Conservation (phyloP, 2,888 invertebrate genomes). For the Subacronicta megacephala region DNA sequence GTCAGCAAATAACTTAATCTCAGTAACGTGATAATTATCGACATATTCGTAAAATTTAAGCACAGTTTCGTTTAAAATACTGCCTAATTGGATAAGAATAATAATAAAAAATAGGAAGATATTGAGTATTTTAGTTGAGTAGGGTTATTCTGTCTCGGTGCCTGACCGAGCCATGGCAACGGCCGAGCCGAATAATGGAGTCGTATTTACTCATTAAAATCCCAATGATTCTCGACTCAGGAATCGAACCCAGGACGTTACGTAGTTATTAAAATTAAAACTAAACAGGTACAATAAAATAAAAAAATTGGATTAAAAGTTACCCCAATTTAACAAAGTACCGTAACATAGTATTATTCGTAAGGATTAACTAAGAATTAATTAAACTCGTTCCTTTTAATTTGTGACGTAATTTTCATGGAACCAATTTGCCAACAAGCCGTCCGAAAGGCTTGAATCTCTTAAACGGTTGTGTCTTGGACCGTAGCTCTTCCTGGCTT, state of each 20-base stretch:
- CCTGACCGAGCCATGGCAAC: too few species aligned
- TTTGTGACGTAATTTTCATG: conserved; percentile 78
- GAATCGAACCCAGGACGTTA: too few species aligned
- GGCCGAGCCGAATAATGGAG: too few species aligned
- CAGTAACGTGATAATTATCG: conserved; percentile 41
- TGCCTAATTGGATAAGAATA: not conserved
- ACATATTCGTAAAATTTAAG: conserved; percentile 23
- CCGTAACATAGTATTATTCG: conserved; percentile 43
- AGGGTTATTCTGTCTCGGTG: too few species aligned
- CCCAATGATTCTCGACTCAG: too few species aligned
- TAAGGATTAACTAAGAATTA: conserved; percentile 67
- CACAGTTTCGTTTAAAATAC: conserved; percentile 1
- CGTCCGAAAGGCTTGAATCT: conserved; percentile 75
- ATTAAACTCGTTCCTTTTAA: conserved; percentile 75
- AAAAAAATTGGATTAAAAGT: not conserved
- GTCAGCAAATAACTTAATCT: conserved; percentile 65
- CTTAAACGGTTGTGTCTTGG: conserved; percentile 73
- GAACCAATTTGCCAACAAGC: conserved; percentile 79
- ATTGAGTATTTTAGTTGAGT: too few species aligned
- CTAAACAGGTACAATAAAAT: too few species aligned
- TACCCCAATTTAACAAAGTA: conserved; percentile 1
- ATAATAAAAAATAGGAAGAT: too few species aligned
- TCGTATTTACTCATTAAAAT: too few species aligned
- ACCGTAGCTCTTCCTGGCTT: conserved; percentile 65
- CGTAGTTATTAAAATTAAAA: too few species aligned